Evolutionary conservation across 2,797 vertebrate species (phyloP), one percentile per base, ranked within the genome.

Genomic region (Tokudaia muenninki): DNA sequence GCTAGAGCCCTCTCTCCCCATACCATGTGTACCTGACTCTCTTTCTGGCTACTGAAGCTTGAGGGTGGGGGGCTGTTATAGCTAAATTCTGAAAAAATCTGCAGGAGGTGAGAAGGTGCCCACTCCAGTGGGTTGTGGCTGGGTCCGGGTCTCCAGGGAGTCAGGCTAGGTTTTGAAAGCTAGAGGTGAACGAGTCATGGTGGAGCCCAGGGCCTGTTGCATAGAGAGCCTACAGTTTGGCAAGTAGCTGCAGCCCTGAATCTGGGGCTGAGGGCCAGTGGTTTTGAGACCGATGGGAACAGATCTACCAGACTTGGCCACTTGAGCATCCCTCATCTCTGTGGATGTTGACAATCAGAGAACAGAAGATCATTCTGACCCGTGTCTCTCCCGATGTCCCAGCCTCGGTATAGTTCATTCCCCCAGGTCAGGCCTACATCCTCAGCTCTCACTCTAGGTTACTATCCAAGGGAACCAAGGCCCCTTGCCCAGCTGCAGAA

Each of bases 401-500:
- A 16, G 47, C 82, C 31, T 65, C 34, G 0, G 7, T 31, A 14
- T 26, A 61, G n/a, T 79, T 19, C 19, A n/a, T 1, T 31, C 17
- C 41, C 75, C 44, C 52, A 44, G 10, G 34, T 34, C 78, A 52
- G 84, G 78, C 84, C 92, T 70, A 17, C n/a, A 63, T 47, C 44
- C 50, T 82, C 8, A 72, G 82, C 37, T 52, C 82, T 92, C 87
- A 70, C 34, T 47, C 52, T 93, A 67, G 57, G 95, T 83, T 95
- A 29, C 67, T 3, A 29, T 77, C 74, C 88, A 8, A 63, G 96
- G 50, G 90, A 44, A 50, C 44, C 63, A 21, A 3, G 75, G 78
- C 91, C 72, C 79, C 87, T 26, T 6, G 96, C 97, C 97, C 95
- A 96, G 61, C 24, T 6, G 2, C 29, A 90, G 97, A 98, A 98